These are phyloP conservation scores for Dasyornis broadbenti DNA, from an alignment of 2,113 vertebrate species.

Conservation along the genomic window DNA sequence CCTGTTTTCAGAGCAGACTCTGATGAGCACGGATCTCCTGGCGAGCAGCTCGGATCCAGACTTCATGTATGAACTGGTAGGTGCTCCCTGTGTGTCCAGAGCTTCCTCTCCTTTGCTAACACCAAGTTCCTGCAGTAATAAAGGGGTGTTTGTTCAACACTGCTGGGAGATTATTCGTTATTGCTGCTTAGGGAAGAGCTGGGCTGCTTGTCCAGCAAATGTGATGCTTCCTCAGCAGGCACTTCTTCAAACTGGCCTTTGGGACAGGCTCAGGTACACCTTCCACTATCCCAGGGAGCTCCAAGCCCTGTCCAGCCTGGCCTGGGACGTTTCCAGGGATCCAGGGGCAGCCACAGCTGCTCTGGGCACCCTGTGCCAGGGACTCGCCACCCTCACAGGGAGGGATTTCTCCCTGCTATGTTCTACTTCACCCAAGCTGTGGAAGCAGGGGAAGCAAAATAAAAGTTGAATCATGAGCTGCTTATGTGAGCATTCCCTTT, in stretches of 20 bases:
- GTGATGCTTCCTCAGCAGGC: neutral
- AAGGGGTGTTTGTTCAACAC: neutral
- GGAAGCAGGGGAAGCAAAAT: neutral
- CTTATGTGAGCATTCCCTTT: neutral
- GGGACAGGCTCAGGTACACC: neutral
- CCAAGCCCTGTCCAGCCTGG: neutral
- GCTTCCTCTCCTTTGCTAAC: neutral
- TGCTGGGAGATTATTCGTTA: neutral
- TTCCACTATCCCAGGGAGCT: accelerated
- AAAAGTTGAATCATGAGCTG: neutral
- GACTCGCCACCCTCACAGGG: neutral
- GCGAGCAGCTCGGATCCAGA: slow-evolving; percentile 95
- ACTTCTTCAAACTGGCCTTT: neutral
- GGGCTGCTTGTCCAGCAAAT: neutral
- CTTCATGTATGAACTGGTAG: slow-evolving; percentile 99
- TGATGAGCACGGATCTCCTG: slow-evolving; percentile 97
- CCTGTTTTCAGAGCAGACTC: slow-evolving; percentile 93
- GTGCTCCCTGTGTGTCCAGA: slow-evolving; percentile 9
- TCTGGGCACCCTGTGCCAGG: neutral
- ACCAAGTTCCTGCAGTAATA: neutral
- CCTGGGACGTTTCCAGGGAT: neutral
- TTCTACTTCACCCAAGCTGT: neutral
- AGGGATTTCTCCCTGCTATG: neutral
- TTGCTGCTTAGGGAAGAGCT: neutral
- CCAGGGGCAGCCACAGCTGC: neutral